Evolutionary conservation across 2,888 invertebrate genomes (phyloP).

Genomic region (Pycnomerus fuliginosus): DNA sequence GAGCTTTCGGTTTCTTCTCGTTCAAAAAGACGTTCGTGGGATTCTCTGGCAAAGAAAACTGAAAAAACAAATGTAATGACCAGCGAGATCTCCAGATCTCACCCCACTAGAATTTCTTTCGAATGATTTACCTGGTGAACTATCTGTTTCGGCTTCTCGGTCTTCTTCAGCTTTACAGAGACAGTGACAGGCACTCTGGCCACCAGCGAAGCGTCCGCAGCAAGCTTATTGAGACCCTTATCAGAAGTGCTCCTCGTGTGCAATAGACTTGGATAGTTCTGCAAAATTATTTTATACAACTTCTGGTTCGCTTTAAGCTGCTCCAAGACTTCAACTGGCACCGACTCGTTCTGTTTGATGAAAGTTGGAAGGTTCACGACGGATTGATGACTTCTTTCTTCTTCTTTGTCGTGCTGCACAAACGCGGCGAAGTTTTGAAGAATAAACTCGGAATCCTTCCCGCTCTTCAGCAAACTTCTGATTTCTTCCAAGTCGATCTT

Average conservation of each 20-base stretch:
- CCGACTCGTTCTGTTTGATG: conserved; percentile 66
- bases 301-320: conserved; percentile 64
- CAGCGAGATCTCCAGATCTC: too few species aligned
- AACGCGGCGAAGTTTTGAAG: conserved; percentile 63
- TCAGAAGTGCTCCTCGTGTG: conserved; percentile 66
- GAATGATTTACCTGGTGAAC: conserved; percentile 12
- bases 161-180: conserved; percentile 62
- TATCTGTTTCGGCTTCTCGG: conserved; percentile 27
- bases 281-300: conserved; percentile 68
- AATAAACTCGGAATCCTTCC: conserved; percentile 67
- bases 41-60: conserved; percentile 41
- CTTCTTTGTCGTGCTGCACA: conserved; percentile 54
- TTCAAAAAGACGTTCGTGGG: conserved; percentile 30
- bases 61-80: conserved; percentile 14
- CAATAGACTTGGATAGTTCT: conserved; percentile 71
- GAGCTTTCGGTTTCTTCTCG: conserved; percentile 16
- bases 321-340: conserved; percentile 65
- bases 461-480: conserved; percentile 68
- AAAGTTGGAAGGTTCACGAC: conserved; percentile 75
- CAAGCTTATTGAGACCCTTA: conserved; percentile 55
- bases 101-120: too few species aligned
- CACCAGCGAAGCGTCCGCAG: conserved; percentile 47
- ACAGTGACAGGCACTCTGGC: conserved; percentile 55
- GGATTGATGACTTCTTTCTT: conserved; percentile 57
- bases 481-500: conserved; percentile 65